Base-by-base conservation (phyloP, 2,888 invertebrate genomes). In the Cephus sareptanus region DNA sequence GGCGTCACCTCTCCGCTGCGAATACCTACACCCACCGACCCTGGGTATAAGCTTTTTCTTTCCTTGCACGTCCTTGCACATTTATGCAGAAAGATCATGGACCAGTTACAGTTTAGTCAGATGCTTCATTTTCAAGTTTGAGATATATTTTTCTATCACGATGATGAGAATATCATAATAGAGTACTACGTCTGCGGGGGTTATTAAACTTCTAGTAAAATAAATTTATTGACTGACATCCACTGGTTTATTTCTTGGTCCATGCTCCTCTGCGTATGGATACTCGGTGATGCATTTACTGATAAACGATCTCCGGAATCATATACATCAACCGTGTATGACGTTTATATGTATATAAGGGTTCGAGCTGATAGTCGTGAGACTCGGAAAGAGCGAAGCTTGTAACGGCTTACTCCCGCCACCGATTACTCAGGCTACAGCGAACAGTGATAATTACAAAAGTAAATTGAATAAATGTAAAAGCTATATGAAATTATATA, bases 1-100 rank as follows among this genome's bases (percentile, higher is more conserved):
- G 96, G 96, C 82, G 96, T 96, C 85, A 94, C 94, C 89, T 96
- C 96, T 85, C 96, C 96, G 85, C 95, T 95, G 87, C 95, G 94
- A 86, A 94, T 93, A 92, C 95, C 95, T 95, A 93, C 81, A 83
- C 85, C 87, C 83, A 87, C 81, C 84, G 86, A 84, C 71, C 71
- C 71, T 15, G 13, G 31, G 56, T 56, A 82, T 87, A 82, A 87
- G 84, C 83, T 82, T 79, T 85, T 84, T 81, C 82, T 81, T 83
- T 82, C 78, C 56, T 56, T 56, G 56, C 56, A 56, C 56, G 56
- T 56, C 56, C 56, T 56, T 56, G 56, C 56, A 56, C 56, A 56
- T 56, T 56, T 56, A 56, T 9, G 9, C 56, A 56, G 56, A 23
- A 56, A 23, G 56, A 56, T 56, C 56, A 56, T 56, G 56, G 56